phyloP scores from a whole-genome alignment of 2,113 vertebrate species.

The Oxygymnocypris stewartii region DNA sequence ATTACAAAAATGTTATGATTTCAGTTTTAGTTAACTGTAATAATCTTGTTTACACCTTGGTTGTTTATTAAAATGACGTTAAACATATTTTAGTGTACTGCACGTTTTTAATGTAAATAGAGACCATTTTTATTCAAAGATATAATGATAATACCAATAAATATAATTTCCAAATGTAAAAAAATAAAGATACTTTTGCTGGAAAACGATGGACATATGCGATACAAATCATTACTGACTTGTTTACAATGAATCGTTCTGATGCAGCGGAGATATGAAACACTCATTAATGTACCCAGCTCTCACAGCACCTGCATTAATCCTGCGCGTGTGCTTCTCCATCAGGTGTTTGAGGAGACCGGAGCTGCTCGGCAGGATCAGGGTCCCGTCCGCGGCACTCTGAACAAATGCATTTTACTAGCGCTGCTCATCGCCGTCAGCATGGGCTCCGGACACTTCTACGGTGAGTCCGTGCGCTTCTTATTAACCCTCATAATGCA shows the following conservation, averaged over 20 bases:
- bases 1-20: too few species aligned
- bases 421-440: constrained; percentile 86
- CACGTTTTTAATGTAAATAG: too few species aligned
- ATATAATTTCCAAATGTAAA: too few species aligned
- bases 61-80: too few species aligned
- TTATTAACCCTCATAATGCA: background rate
- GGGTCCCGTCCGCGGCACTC: constrained; percentile 66
- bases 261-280: too few species aligned
- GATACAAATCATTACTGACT: background rate
- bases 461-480: constrained; percentile 73
- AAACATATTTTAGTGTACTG: too few species aligned
- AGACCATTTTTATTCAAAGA: too few species aligned
- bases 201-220: too few species aligned
- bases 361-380: constrained; percentile 34
- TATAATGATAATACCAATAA: too few species aligned
- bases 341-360: constrained; percentile 48
- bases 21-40: too few species aligned
- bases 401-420: constrained; percentile 85
- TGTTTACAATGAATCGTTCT: background rate
- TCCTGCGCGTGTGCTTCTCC: background rate
- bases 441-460: constrained; percentile 91
- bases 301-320: background rate
- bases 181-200: too few species aligned
- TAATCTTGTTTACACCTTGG: too few species aligned
- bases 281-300: background rate